Percentiles rank a stretch among this genome's conserved stretches.
phyloP scores from a whole-genome alignment of 2,888 invertebrate species.

The Andrena camellia region DNA sequence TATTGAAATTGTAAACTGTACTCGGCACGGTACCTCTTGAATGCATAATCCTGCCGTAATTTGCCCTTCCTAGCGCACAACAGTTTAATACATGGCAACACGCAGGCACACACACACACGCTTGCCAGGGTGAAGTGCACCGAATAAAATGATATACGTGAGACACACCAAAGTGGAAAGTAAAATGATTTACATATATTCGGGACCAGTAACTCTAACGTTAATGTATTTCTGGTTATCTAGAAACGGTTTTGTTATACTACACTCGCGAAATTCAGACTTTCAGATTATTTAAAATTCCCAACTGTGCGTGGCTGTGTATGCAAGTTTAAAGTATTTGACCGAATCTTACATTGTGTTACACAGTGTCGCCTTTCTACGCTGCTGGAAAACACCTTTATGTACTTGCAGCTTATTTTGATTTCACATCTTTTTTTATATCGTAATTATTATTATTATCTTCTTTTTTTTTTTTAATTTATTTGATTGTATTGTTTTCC shows the following conservation, averaged over 20 bases:
- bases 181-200: conserved; percentile 32
- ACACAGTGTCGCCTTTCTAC: too few species aligned
- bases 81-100: conserved; percentile 28
- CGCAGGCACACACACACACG: neutral
- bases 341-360: too few species aligned
- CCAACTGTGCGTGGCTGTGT: neutral
- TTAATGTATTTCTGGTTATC: conserved; percentile 27
- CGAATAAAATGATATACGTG: conserved; percentile 41
- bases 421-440: too few species aligned
- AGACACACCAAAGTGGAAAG: conserved; percentile 23
- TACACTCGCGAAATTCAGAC: neutral
- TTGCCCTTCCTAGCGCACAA: conserved; percentile 25
- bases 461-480: too few species aligned
- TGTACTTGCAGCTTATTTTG: too few species aligned
- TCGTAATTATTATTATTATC: too few species aligned
- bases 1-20: conserved; percentile 43
- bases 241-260: conserved; percentile 14
- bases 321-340: conserved; percentile 6
- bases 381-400: too few species aligned
- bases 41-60: conserved; percentile 34
- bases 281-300: neutral
- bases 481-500: too few species aligned
- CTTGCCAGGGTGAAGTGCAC: conserved; percentile 20
- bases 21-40: conserved; percentile 23
- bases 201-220: conserved; percentile 17